Evolutionary conservation across 2,797 vertebrate genomes (phyloP), one percentile per base, ranked within the genome.

Genomic region (Muscicapa comitata): DNA sequence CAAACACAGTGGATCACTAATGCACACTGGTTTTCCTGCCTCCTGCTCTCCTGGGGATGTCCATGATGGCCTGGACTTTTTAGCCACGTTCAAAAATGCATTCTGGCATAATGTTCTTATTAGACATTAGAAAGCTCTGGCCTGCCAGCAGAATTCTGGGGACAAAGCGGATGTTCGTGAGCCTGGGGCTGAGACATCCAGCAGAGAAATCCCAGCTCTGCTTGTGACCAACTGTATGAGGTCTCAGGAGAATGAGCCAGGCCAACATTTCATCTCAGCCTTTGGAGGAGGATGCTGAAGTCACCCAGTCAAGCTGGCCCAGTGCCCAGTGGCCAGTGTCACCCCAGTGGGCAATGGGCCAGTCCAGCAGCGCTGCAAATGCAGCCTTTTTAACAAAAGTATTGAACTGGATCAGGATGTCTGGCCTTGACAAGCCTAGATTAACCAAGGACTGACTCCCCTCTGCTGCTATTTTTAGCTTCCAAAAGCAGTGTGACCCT

Each of bases 291-390:
- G 83, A 87, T 66, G 42, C 67, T 62, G 86, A 89, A 89, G 87
- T 92, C 87, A 87, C 75, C 72, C 78, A n/a, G 82, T 73, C 42
- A 38, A 50, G 59, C 78, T 94, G 93, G 95, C 75, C 68, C 54
- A 5, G 61, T 65, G 91, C 87, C 95, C 57, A 93, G 78, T 55
- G 84, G 86, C 75, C 88, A 78, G 61, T 92, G 85, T 93, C 85
- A 88, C 81, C 65, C 93, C 31, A 50, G 54, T 63, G 63, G 91
- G 93, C 87, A 74, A 13, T 0, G 1, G 65, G 78, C 93, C 94
- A 89, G 75, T 19, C 81, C 28, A 0, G 68, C 81, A 79, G 67
- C 5, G 10, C 87, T 78, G 78, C 24, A 77, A 83, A 83, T 24
- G 37, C 17, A 53, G 85, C 61, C n/a, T 83, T 88, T 96, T 91